Evolutionary conservation across 2,888 invertebrate species (phyloP).

Genomic region (Drosophila paramelanica): DNA sequence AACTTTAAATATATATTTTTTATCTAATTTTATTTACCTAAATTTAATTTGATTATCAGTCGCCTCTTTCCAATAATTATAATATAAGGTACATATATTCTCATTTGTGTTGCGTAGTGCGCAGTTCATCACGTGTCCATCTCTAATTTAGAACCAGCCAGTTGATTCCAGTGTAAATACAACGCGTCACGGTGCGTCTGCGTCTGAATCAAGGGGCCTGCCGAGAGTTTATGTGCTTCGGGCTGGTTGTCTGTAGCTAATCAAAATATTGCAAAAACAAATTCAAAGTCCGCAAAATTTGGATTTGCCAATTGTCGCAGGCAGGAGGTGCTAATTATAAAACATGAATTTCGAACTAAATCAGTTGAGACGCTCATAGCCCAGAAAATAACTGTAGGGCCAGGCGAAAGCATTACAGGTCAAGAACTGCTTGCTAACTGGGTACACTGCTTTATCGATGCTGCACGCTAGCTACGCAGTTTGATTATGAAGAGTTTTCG

Average conservation of each 20-base stretch:
- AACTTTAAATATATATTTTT: too few species aligned
- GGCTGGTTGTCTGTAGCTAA: constrained; percentile 12
- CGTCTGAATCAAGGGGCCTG: constrained; percentile 8
- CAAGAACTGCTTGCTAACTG: not conserved
- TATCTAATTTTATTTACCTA: too few species aligned
- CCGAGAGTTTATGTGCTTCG: not conserved
- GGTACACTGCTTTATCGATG: not conserved
- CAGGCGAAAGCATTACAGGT: not conserved
- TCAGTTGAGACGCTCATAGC: constrained; percentile 6
- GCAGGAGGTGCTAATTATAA: constrained; percentile 5
- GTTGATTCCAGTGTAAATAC: not conserved
- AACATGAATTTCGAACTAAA: constrained; percentile 2
- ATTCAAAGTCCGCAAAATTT: constrained; percentile 13
- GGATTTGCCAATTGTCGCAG: constrained; percentile 18
- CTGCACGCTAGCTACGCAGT: not conserved
- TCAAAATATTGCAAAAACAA: constrained; percentile 34
- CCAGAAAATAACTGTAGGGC: not conserved
- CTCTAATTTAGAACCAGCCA: not conserved
- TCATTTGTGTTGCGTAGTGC: too few species aligned
- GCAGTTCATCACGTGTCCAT: not conserved
- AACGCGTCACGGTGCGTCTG: constrained; percentile 35
- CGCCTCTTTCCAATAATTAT: too few species aligned
- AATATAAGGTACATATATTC: too few species aligned
- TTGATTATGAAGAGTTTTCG: not conserved
- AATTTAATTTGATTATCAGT: too few species aligned